Evolutionary conservation across 2,113 vertebrate species (phyloP).

Genomic region (Rhea pennata): DNA sequence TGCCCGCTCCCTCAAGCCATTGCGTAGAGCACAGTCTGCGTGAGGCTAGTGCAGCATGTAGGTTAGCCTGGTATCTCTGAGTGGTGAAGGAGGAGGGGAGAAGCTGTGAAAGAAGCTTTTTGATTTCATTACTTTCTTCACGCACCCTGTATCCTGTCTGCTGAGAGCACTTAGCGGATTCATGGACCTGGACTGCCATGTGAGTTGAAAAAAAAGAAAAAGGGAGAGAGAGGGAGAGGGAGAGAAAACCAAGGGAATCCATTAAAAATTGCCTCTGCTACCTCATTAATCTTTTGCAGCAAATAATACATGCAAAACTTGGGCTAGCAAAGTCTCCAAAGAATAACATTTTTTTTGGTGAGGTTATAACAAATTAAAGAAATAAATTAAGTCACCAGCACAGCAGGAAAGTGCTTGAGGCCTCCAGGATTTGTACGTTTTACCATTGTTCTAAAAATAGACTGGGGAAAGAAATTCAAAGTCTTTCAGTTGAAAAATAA

Average conservation of each 20-base stretch:
- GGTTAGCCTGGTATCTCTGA: neutral
- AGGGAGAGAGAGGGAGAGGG: neutral
- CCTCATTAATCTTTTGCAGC: slow-evolving; percentile 77
- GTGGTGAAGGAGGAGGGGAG: neutral
- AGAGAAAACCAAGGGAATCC: slow-evolving; percentile 71
- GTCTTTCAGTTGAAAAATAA: slow-evolving; percentile 56
- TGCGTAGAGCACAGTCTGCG: neutral
- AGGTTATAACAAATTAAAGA: slow-evolving; percentile 81
- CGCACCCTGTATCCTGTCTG: neutral
- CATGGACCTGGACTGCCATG: slow-evolving; percentile 7
- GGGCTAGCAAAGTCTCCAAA: slow-evolving; percentile 70
- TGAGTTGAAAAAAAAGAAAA: neutral
- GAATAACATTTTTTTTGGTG: slow-evolving; percentile 71
- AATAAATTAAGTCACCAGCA: slow-evolving; percentile 79
- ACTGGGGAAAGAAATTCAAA: neutral
- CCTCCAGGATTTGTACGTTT: slow-evolving; percentile 62
- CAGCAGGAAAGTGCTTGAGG: slow-evolving; percentile 70
- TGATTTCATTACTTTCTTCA: neutral
- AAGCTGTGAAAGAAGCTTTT: neutral
- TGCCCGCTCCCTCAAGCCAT: accelerated
- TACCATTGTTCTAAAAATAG: slow-evolving; percentile 75
- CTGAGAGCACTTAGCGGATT: slow-evolving; percentile 43
- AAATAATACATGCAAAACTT: slow-evolving; percentile 75
- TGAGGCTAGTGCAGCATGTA: neutral
- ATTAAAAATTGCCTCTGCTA: slow-evolving; percentile 73